A percentile compares a stretch with the other conserved stretches of the same genome.
These are phyloP conservation scores for Dioctria rufipes DNA, from an alignment of 2,888 invertebrate genomes.

Conservation along the genomic window DNA sequence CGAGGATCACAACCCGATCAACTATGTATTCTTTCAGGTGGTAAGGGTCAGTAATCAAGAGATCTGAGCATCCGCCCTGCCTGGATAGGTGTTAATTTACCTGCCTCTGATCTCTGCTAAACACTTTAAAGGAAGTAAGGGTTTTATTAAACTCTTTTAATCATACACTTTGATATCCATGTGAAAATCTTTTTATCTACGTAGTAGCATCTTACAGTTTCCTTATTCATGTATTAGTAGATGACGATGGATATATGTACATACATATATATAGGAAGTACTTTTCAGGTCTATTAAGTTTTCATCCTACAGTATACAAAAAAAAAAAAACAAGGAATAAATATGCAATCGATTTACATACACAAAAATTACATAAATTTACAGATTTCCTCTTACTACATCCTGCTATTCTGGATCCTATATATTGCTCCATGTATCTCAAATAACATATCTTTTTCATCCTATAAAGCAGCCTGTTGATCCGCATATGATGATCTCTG, in stretches of 20 bases:
- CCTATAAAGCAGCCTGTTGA: conserved; percentile 53
- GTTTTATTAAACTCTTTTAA: background rate
- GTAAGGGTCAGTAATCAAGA: conserved; percentile 13
- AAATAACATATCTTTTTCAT: no score
- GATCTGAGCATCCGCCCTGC: conserved; percentile 45
- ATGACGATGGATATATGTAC: background rate
- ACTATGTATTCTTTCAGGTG: conserved; percentile 4
- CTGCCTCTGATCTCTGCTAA: background rate
- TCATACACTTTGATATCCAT: conserved; percentile 21
- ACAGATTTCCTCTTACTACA: no score
- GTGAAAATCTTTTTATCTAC: conserved; percentile 23
- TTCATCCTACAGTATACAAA: no score
- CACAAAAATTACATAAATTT: no score
- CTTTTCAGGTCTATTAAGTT: conserved; percentile 10
- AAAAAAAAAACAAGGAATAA: no score
- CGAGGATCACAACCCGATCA: conserved; percentile 17
- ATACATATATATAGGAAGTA: background rate
- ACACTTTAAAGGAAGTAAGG: conserved; percentile 17
- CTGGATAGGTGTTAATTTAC: conserved; percentile 39
- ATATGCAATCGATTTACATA: no score
- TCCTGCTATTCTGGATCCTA: no score
- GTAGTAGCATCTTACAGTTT: background rate
- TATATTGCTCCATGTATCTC: no score
- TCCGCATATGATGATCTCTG: conserved; percentile 45
- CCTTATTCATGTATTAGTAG: background rate